A percentile compares a stretch with the other conserved stretches of the same genome.
Conservation (phyloP, 2,113 vertebrate genomes). For the Bambusicola thoracicus region DNA sequence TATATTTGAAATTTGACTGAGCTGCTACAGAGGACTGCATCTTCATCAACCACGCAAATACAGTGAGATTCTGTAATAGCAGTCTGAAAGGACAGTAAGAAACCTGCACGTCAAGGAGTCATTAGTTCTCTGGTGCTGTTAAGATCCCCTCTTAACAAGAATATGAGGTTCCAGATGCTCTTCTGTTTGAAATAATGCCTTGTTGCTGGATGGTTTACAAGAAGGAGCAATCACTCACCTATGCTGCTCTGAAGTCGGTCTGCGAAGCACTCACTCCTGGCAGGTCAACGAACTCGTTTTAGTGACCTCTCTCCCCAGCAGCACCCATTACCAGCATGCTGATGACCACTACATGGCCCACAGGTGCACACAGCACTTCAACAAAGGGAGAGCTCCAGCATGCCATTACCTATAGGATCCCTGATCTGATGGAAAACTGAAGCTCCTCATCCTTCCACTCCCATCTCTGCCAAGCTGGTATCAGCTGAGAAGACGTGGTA, state of each 20-base stretch:
- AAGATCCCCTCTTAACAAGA: neutral
- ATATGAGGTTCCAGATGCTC: neutral
- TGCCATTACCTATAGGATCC: accelerated
- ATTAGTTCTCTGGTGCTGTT: neutral
- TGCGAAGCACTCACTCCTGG: neutral
- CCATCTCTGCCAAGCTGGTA: neutral
- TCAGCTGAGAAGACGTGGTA: neutral
- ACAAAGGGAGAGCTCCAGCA: neutral
- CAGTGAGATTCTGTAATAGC: neutral
- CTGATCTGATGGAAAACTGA: neutral
- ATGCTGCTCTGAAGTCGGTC: neutral
- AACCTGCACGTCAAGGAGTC: neutral
- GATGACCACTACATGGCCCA: neutral
- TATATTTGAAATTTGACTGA: neutral
- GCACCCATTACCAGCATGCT: neutral
- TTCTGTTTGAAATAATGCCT: neutral
- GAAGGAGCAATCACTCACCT: neutral
- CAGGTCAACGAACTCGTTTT: neutral
- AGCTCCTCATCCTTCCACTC: neutral
- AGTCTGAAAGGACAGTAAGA: neutral
- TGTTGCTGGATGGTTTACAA: neutral
- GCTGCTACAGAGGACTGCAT: neutral
- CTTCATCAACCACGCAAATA: neutral
- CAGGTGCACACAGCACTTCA: neutral
- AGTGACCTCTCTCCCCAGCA: neutral